Base-by-base conservation (phyloP, 2,797 vertebrate species). In the Chelmon rostratus region DNA sequence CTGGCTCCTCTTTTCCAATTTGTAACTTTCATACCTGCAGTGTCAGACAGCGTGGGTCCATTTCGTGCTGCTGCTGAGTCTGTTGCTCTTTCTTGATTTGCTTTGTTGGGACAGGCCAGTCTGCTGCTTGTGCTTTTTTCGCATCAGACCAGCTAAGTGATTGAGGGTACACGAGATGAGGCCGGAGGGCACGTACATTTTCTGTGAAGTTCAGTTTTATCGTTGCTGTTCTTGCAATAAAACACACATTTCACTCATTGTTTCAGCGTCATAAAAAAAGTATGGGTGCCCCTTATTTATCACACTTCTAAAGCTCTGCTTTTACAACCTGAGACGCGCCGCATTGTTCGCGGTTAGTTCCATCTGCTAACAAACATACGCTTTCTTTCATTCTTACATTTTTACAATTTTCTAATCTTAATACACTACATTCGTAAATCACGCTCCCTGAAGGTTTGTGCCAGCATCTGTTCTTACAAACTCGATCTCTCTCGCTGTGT, bases 381-480 rank as follows among this genome's bases (percentile, higher is more conserved):
- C 21, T 62, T 50, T 59, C 8, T 42, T 11, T 40, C 31, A 13
- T 72, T 85, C 38, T 77, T 61, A 47, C n/a, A 81, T 81, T 72
- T 68, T 53, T 58, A 40, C 25, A 33, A 12, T 81, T 58, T 68
- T 67, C 47, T 23, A 56, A 33, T 87, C 76, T 75, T 79, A 70
- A 81, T 72, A 65, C 79, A 31, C 37, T 65, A 31, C 81, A 57
- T 76, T 58, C 6, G 11, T 82, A 86, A 87, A 90, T 79, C 74
- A 77, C 61, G 47, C 49, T 79, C 86, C 86, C 89, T 52, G 44
- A 80, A 80, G 84, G 68, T 84, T 84, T 86, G 67, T 37, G 75
- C 81, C 9, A 64, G 76, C 88, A 90, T 88, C 88, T 90, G 91
- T 82, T 90, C 79, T 84, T 63, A 67, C 88, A 82, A 86, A 90